phyloP scores from a whole-genome alignment of 2,797 vertebrate species.

The Heliangelus exortis region DNA sequence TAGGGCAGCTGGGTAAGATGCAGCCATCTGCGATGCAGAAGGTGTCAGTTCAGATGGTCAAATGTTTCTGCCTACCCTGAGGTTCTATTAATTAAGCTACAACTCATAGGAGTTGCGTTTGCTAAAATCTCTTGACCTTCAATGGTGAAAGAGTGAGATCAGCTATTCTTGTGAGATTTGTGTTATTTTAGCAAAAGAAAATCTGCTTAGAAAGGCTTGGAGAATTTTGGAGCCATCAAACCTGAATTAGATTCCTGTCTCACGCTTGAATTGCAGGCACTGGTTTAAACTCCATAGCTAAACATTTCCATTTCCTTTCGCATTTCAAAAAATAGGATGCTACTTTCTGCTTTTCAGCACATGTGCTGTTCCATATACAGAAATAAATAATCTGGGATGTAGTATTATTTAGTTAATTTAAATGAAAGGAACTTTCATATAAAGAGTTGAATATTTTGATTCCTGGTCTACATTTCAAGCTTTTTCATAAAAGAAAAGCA shows the following conservation, averaged over 20 bases:
- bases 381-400: constrained; percentile 39
- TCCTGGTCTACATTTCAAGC: neutral
- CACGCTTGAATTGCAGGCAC: neutral
- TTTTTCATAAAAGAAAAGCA: constrained; percentile 14
- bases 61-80: constrained; percentile 12
- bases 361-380: neutral
- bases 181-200: neutral
- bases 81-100: constrained; percentile 60
- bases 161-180: neutral
- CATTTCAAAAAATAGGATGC: neutral
- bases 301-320: neutral
- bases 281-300: neutral
- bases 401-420: constrained; percentile 2
- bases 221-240: constrained; percentile 8
- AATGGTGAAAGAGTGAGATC: neutral
- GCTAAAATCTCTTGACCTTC: constrained; percentile 38
- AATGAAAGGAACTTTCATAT: neutral
- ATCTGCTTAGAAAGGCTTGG: neutral
- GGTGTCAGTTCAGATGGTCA: constrained; percentile 41
- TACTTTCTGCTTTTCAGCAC: neutral
- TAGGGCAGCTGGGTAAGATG: neutral
- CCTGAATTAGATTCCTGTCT: neutral
- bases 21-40: neutral
- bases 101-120: neutral
- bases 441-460: neutral